Conservation (phyloP, 1,140 invertebrate genomes). For the Aphelenchoides fujianensis region DNA sequence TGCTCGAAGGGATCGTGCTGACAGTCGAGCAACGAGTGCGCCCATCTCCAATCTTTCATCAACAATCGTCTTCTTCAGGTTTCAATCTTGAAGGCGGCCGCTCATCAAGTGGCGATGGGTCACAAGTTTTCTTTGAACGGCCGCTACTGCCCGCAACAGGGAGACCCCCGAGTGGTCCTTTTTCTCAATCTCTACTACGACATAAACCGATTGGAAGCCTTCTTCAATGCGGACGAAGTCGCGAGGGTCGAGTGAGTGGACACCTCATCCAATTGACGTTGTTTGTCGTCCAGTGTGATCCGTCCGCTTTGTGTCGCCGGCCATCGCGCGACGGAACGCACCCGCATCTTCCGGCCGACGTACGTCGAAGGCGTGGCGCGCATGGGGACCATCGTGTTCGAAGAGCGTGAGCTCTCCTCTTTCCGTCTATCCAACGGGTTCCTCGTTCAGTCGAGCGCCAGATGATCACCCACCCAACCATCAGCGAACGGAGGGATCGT, state of each 20-base stretch:
- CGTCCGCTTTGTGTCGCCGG: not conserved
- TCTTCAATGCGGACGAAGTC: not conserved
- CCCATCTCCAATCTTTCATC: not conserved
- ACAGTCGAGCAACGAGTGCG: not conserved
- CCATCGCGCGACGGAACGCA: not conserved
- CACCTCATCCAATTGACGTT: not conserved
- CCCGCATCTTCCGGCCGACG: not conserved
- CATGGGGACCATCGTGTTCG: not conserved
- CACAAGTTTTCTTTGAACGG: constrained; percentile 10
- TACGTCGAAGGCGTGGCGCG: not conserved
- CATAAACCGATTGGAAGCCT: not conserved
- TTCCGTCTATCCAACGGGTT: too few relatives aligned
- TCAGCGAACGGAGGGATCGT: not conserved
- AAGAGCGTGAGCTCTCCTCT: constrained; percentile 12
- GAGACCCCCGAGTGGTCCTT: not conserved
- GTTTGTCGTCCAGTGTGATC: not conserved
- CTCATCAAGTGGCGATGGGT: not conserved
- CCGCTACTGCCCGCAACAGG: not conserved
- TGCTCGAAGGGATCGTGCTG: not conserved
- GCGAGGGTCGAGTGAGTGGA: not conserved
- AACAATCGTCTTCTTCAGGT: not conserved
- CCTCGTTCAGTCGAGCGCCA: constrained; percentile 10
- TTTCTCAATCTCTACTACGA: constrained; percentile 1
- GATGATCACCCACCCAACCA: not conserved
- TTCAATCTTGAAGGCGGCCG: not conserved